These are phyloP conservation scores for Scytalopus superciliaris DNA, from an alignment of 2,113 vertebrate species.

Conservation along the genomic window DNA sequence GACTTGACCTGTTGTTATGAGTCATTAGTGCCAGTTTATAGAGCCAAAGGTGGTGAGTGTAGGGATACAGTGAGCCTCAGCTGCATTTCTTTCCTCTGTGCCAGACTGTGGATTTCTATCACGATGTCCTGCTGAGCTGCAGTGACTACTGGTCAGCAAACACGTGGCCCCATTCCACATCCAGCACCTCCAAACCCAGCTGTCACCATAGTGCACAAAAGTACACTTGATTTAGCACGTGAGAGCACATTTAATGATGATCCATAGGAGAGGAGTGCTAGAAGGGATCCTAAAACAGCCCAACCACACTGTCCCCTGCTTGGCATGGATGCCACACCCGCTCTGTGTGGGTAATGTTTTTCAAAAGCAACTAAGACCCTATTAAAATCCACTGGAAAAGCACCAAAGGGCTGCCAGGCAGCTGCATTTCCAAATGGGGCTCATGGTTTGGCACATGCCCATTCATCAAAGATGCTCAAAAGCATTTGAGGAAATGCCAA, in stretches of 20 bases:
- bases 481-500: neutral
- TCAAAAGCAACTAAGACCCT: neutral
- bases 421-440: neutral
- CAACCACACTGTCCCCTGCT: neutral
- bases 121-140: accelerated
- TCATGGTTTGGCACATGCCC: neutral
- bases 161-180: neutral
- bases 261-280: neutral
- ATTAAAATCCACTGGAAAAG: neutral
- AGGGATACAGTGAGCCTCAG: neutral
- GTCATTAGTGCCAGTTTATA: neutral
- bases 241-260: neutral
- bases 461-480: neutral
- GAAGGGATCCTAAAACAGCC: neutral
- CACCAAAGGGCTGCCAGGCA: neutral
- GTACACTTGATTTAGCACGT: neutral
- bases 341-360: neutral
- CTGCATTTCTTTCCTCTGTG: accelerated
- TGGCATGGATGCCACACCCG: accelerated
- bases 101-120: neutral
- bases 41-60: neutral
- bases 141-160: neutral
- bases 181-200: neutral
- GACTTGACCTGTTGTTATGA: neutral
- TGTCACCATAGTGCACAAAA: neutral